Conservation (phyloP, 2,797 vertebrate genomes). For the Sebastes variabilis region DNA sequence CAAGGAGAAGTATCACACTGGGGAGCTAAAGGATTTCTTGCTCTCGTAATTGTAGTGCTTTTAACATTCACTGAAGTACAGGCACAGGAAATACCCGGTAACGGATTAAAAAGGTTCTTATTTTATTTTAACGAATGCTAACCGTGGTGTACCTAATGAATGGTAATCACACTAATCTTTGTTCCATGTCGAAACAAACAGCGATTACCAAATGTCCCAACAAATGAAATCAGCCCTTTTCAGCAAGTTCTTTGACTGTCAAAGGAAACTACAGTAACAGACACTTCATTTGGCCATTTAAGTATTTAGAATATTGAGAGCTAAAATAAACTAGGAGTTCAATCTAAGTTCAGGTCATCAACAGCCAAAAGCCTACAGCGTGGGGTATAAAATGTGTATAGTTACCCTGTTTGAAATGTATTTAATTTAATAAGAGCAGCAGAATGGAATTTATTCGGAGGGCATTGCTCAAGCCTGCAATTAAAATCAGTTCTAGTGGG, state of each 20-base stretch:
- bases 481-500: constrained; percentile 29
- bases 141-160: not conserved
- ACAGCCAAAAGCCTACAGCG: constrained; percentile 2
- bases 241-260: not conserved
- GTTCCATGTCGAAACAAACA: not conserved
- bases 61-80: not conserved
- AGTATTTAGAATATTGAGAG: not conserved
- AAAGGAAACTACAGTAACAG: not conserved
- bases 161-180: not conserved
- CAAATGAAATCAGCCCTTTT: not conserved
- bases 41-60: not conserved
- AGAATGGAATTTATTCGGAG: constrained; percentile 12
- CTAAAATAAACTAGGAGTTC: constrained; percentile 18
- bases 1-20: not conserved
- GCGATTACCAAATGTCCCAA: not conserved
- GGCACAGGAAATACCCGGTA: not conserved
- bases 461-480: constrained; percentile 30
- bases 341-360: constrained; percentile 24
- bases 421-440: constrained; percentile 27
- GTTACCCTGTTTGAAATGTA: constrained; percentile 6
- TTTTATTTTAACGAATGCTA: not conserved
- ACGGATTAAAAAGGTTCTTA: not conserved
- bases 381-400: not conserved
- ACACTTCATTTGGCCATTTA: not conserved
- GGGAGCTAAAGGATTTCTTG: not conserved